phyloP scores from a whole-genome alignment of 2,113 vertebrate species.

The Platysteira castanea region DNA sequence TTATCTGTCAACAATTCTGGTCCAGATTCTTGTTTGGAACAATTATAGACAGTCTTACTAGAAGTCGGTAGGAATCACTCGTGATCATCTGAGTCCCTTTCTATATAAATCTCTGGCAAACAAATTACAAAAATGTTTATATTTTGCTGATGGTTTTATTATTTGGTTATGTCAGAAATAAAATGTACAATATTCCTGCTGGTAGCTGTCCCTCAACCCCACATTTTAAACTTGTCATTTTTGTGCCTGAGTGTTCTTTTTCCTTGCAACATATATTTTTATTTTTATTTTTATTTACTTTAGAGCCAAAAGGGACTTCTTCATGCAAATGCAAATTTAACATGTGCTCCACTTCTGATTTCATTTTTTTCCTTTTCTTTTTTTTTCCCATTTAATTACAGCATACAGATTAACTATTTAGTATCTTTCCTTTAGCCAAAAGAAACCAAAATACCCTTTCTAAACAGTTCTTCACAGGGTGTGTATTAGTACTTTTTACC shows the following conservation, averaged over 20 bases:
- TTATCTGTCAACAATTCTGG: not conserved
- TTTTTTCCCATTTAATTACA: not conserved
- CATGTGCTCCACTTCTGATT: not conserved
- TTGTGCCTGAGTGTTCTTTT: not conserved
- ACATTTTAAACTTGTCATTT: not conserved
- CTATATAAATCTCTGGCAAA: conserved; percentile 6
- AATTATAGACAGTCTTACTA: not conserved
- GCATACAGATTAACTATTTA: not conserved
- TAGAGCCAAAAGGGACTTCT: not conserved
- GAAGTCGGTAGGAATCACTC: not conserved
- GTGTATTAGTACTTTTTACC: not conserved
- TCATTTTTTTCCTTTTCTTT: not conserved
- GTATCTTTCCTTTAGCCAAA: not conserved
- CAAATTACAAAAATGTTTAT: not conserved
- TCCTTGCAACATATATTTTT: not conserved
- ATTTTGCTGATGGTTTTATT: conserved; percentile 10
- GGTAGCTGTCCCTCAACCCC: not conserved
- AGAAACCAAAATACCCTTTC: not conserved
- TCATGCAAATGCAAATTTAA: not conserved
- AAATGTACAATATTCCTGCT: not conserved
- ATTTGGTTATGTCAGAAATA: not conserved
- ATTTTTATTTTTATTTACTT: not conserved
- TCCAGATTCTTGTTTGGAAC: not conserved
- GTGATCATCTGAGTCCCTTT: not conserved
- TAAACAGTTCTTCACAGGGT: not conserved